Percentiles rank a stretch among this genome's conserved stretches.
Conservation (phyloP, 2,888 invertebrate genomes). For the Aphidoletes aphidimyza region DNA sequence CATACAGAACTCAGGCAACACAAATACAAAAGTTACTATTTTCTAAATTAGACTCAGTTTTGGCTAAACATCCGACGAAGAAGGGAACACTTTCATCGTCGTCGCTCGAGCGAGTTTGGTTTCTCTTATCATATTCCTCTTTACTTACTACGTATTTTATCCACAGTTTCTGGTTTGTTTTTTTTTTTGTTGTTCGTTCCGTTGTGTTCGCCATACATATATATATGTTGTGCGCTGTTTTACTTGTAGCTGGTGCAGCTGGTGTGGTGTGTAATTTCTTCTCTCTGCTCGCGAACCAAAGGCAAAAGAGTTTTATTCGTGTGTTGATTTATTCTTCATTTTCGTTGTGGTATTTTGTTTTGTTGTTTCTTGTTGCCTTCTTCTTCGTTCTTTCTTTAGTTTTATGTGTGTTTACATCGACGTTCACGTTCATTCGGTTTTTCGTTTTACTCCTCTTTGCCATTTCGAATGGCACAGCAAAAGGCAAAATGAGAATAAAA, state of each 20-base stretch:
- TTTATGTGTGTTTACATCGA: slow-evolving; percentile 51
- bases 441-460: slow-evolving; percentile 6
- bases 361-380: neutral
- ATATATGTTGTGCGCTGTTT: no score
- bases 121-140: slow-evolving; percentile 34
- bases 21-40: slow-evolving; percentile 54
- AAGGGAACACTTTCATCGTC: slow-evolving; percentile 52
- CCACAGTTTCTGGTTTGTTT: neutral
- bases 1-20: slow-evolving; percentile 42
- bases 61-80: slow-evolving; percentile 53
- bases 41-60: slow-evolving; percentile 53
- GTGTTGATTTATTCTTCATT: slow-evolving; percentile 53
- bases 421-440: slow-evolving; percentile 12
- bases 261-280: slow-evolving; percentile 49
- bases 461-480: slow-evolving; percentile 34
- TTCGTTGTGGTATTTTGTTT: slow-evolving; percentile 16
- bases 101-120: neutral
- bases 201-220: no score
- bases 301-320: slow-evolving; percentile 34
- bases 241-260: neutral
- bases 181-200: neutral
- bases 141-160: no score
- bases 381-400: slow-evolving; percentile 3
- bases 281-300: no score
- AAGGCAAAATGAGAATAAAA: slow-evolving; percentile 49